Percentiles rank a stretch among this genome's conserved stretches.
These are phyloP conservation scores for Malurus alboscapulatus DNA, from an alignment of 2,113 vertebrate genomes.

Conservation along the genomic window DNA sequence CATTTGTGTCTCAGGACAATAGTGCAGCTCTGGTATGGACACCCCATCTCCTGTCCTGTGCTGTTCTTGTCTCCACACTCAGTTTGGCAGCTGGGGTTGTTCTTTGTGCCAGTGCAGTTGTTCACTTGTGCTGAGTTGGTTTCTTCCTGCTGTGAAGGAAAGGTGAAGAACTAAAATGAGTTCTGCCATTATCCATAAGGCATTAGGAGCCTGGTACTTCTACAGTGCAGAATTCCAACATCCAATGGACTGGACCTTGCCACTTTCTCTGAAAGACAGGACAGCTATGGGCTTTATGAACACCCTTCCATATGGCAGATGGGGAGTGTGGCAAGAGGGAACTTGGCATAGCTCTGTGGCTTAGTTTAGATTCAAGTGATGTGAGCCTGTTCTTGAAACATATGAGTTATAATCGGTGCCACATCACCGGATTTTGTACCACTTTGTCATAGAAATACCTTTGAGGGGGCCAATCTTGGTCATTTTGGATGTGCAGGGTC, in stretches of 20 bases:
- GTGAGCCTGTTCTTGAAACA: not conserved
- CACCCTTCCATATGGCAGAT: not conserved
- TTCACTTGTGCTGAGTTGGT: not conserved
- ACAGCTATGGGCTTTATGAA: not conserved
- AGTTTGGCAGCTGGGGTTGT: not conserved
- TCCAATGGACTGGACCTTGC: not conserved
- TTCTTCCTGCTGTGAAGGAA: not conserved
- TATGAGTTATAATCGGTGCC: not conserved
- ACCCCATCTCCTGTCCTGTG: not conserved
- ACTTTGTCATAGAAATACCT: not conserved
- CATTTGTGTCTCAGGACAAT: not conserved
- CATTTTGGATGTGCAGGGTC: not conserved
- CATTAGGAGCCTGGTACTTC: not conserved
- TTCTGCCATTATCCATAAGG: not conserved
- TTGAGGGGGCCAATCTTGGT: not conserved
- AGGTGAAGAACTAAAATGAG: not conserved
- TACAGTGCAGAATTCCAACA: not conserved
- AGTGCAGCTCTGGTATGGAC: not conserved
- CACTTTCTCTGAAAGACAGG: not conserved
- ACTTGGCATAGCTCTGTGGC: not conserved
- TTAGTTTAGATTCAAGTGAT: not conserved
- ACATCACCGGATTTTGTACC: fast-evolving
- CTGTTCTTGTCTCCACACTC: not conserved
- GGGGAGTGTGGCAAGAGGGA: not conserved
- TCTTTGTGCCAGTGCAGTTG: not conserved